Base-by-base conservation (phyloP, 2,797 vertebrate species). In the Molossus alvarezi region DNA sequence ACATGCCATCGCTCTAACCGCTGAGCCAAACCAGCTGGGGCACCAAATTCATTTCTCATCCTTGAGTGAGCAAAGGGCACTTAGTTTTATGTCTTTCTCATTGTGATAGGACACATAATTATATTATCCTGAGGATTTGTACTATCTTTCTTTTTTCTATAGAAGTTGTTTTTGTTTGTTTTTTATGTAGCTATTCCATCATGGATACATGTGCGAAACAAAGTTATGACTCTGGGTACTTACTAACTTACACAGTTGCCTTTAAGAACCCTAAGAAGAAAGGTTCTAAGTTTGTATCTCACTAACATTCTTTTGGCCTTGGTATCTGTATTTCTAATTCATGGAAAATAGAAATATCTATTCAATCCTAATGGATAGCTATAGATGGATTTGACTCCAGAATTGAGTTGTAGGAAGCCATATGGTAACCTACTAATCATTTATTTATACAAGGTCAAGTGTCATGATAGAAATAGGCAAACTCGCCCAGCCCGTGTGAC, bases 121-220 rank as follows among this genome's bases (percentile, higher is more conserved):
- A n/a, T 73, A 58, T 91, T 85, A 89, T 90, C 53, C 53, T 80
- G 55, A 80, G 75, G 60, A 51, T 90, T 92, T 89, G 1, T 77
- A 81, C 21, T 8, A 55, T 57, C 51, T 33, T 84, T 57, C 37
- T 58, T 87, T 18, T 94, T 58, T 12, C 72, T 89, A 53, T 7
- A 51, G n/a, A 88, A 55, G 62, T 67, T 60, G 10, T 88, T 57
- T 85, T 75, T 48, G 9, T 86, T 67, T 62, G 15, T 76, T 53
- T 77, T 80, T 67, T 9, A 55, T 25, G 15, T 93, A 71, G 23
- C 37, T 94, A 10, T 89, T 96, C 45, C n/a, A 71, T 84, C 18
- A n/a, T 93, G 73, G 87, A 53, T 93, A 4, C 14, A 92, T 76
- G 15, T 97, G 75, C 53, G 29, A 94, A 96, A 94, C 37, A 95